Conservation (phyloP, 2,888 invertebrate species). For the Drosophila ustulata region DNA sequence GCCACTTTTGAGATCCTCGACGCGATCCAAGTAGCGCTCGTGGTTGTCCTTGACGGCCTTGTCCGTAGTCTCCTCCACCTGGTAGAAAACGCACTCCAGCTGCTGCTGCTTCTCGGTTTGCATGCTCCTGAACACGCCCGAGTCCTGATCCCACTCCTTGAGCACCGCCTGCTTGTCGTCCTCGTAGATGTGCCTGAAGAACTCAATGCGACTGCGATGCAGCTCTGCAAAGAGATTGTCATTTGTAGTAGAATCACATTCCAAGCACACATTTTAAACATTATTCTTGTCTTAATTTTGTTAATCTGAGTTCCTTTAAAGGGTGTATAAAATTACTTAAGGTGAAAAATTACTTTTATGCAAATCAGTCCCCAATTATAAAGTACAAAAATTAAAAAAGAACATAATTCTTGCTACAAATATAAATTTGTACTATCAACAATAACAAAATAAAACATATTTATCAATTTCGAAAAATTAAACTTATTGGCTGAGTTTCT, state of each 20-base stretch:
- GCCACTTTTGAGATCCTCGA: constrained; percentile 86
- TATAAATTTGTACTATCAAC: too few relatives aligned
- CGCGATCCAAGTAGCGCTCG: constrained; percentile 85
- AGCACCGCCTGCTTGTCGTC: constrained; percentile 86
- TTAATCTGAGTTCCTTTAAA: too few relatives aligned
- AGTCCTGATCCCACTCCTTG: constrained; percentile 86
- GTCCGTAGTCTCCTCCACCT: constrained; percentile 86
- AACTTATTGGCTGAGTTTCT: too few relatives aligned
- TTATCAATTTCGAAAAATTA: too few relatives aligned
- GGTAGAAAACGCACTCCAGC: constrained; percentile 87
- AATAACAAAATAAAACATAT: too few relatives aligned
- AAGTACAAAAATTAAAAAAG: too few relatives aligned
- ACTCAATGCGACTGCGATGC: constrained; percentile 87
- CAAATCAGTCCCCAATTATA: too few relatives aligned
- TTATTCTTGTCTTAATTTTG: too few relatives aligned
- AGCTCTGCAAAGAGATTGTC: constrained; percentile 84
- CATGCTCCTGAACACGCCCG: constrained; percentile 86
- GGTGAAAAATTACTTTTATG: too few relatives aligned
- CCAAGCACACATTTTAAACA: too few relatives aligned
- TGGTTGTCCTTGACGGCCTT: constrained; percentile 82
- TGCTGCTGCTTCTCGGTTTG: constrained; percentile 87
- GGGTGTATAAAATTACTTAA: too few relatives aligned
- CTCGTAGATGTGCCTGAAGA: constrained; percentile 87
- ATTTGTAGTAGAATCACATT: background rate
- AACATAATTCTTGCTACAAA: too few relatives aligned